Evolutionary conservation across 1,140 invertebrate species (phyloP), one percentile per base, ranked within the genome.

Genomic region (Ceratina calcarata): DNA sequence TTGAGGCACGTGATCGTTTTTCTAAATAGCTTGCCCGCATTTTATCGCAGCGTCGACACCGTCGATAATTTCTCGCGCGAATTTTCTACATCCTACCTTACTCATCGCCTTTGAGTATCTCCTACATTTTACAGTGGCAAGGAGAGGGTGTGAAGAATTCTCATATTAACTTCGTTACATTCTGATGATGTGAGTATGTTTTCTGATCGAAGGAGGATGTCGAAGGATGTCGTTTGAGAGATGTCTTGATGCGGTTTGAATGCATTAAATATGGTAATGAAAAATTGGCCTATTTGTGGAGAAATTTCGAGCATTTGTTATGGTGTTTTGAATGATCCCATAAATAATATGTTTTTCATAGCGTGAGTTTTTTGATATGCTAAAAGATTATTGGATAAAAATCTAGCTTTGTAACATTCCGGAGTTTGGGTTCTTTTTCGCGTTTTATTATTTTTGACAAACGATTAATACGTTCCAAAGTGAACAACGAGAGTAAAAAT

Each of bases 1-100:
- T 66, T 91, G 85, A 90, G 72, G 71, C 22, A 37, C 78, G 55
- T 57, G 24, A 60, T 4, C 45, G 16, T 62, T 62, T 62, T 57
- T 6, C 32, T 27, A 24, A 20, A 45, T 61, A 51, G 13, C 49
- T 51, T 13, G 24, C n/a, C 6, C 15, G n/a, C 32, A 64, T 45
- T 45, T 45, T 22, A 51, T 55, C 27, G 1, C 51, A 16, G 8
- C 6, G 16, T 16, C 13, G 2, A 24, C 51, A 16, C 6, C 6
- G 16, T 16, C 13, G 2, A 24, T n/a, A 37, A 51, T 75, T 51
- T 49, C 1, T 57, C 55, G 55, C 22, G 20, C 15, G 2, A n/a
- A 69, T 61, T 76, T 58, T 15, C 65, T 49, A 45, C 37, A 45
- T 45, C 8, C 37, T 45, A 45, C 37, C 37, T 45, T 45, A 45